Percentiles rank a stretch among this genome's conserved stretches.
Evolutionary conservation across 2,888 invertebrate genomes (phyloP).

Genomic region (Volucella bombylans): DNA sequence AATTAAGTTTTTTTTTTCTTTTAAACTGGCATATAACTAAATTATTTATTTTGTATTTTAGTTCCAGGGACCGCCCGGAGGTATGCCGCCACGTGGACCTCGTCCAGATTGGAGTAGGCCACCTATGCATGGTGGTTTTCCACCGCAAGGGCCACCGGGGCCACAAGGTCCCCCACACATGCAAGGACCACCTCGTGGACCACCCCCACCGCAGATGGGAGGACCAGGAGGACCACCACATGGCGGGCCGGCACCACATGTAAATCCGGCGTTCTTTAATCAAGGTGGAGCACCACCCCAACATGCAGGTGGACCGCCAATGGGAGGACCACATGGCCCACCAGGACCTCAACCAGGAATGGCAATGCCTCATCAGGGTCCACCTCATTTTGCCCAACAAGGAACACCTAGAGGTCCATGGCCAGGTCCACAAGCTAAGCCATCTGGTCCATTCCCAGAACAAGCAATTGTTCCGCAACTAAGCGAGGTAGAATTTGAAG

Average conservation of each 20-base stretch:
- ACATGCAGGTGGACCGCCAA: constrained; percentile 84
- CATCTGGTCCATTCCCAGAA: constrained; percentile 81
- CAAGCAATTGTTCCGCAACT: constrained; percentile 86
- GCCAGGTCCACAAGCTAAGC: constrained; percentile 83
- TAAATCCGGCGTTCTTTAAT: constrained; percentile 98
- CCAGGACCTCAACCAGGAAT: constrained; percentile 83
- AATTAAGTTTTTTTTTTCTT: background rate
- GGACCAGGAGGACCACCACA: constrained; percentile 84
- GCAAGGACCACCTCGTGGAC: constrained; percentile 86
- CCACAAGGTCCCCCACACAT: constrained; percentile 88
- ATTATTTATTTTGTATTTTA: constrained; percentile 67
- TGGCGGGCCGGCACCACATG: constrained; percentile 94
- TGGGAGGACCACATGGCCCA: constrained; percentile 84
- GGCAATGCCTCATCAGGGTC: constrained; percentile 84
- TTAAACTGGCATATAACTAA: background rate
- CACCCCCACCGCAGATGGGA: constrained; percentile 84
- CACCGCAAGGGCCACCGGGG: constrained; percentile 84
- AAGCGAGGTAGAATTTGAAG: constrained; percentile 98
- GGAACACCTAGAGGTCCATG: constrained; percentile 89
- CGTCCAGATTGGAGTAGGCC: constrained; percentile 90
- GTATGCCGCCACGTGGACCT: constrained; percentile 84
- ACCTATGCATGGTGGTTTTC: constrained; percentile 88
- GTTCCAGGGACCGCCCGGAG: constrained; percentile 83
- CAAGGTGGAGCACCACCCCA: constrained; percentile 84
- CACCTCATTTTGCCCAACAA: constrained; percentile 87